Evolutionary conservation across 2,113 vertebrate genomes (phyloP), one percentile per base, ranked within the genome.

Genomic region (Apus apus): DNA sequence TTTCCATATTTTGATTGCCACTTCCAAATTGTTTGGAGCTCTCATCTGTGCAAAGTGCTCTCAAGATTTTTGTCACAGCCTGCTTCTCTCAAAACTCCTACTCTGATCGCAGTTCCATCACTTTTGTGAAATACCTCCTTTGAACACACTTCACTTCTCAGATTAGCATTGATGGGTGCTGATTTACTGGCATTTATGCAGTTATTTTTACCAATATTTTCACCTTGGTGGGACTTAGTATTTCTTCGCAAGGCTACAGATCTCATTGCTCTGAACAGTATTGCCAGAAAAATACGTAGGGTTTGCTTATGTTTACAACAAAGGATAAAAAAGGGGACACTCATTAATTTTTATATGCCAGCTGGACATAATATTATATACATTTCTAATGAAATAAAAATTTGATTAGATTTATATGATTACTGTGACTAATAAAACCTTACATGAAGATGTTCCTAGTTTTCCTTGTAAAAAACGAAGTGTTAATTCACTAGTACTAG

Each of bases 11-110:
- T 90, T 80, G 36, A 46, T 88, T 82, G 53, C 73, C 45, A 56
- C 76, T 83, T 92, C 36, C 54, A 88, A 80, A 89, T 86, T 90
- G 67, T 75, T 92, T 90, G 67, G 50, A 92, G 75, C 46, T 80
- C 83, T 90, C 70, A 76, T 72, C 62, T 94, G 29, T 40, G 71
- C 23, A 60, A 83, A 92, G 45, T 15, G 11, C 50, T 78, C 29
- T 68, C 38, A 79, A 73, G 50, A 68, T 57, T 87, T 94, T 94
- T 94, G 71, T 87, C 71, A 72, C 62, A 40, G 20, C 13, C 60
- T 83, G 30, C 71, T 86, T 92, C 85, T 68, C 62, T 76, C 50
- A 79, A 90, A 92, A 79, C 57, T 85, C 57, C 53, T 85, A 27
- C 82, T 75, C 64, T 79, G 23, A 70, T 85, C 34, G 50, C 64